phyloP scores from a whole-genome alignment of 37 sponge, comb jelly and placozoan genomes.

The Cladorhizidae sp. region DNA sequence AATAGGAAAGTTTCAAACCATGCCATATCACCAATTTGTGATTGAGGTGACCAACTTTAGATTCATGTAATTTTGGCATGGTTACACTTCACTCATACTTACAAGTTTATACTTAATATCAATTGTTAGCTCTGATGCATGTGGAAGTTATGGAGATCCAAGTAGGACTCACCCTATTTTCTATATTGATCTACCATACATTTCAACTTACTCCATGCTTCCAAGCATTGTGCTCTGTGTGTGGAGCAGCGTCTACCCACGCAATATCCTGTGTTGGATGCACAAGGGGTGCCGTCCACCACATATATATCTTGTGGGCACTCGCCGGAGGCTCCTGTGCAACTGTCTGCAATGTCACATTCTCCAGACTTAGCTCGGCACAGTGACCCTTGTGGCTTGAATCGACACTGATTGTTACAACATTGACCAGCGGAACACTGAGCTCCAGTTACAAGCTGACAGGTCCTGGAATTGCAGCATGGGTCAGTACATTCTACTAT shows the following conservation, averaged over 20 bases:
- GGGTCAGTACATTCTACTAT: conserved; percentile 59
- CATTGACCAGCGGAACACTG: conserved; percentile 56
- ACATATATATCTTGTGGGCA: conserved; percentile 43
- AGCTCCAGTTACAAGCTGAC: conserved; percentile 57
- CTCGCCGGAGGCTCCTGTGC: conserved; percentile 39
- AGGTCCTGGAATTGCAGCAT: conserved; percentile 80
- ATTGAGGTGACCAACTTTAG: too few species aligned
- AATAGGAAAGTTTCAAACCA: too few species aligned
- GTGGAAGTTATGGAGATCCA: too few species aligned
- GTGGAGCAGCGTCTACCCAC: conserved; percentile 37
- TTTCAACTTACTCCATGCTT: neutral
- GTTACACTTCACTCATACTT: too few species aligned
- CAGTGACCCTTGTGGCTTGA: conserved; percentile 29
- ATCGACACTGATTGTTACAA: conserved; percentile 40
- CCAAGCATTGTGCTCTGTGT: conserved; percentile 26
- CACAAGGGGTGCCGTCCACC: conserved; percentile 40
- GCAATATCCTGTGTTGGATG: conserved; percentile 45
- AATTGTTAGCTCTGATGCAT: too few species aligned
- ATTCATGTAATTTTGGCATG: too few species aligned
- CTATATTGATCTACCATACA: neutral
- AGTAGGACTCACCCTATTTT: too few species aligned
- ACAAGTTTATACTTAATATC: too few species aligned
- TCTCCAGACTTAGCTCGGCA: conserved; percentile 48
- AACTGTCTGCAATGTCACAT: conserved; percentile 59
- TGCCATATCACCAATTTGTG: too few species aligned